phyloP scores from a whole-genome alignment of 2,113 vertebrate genomes.

The Sakesphorus luctuosus region DNA sequence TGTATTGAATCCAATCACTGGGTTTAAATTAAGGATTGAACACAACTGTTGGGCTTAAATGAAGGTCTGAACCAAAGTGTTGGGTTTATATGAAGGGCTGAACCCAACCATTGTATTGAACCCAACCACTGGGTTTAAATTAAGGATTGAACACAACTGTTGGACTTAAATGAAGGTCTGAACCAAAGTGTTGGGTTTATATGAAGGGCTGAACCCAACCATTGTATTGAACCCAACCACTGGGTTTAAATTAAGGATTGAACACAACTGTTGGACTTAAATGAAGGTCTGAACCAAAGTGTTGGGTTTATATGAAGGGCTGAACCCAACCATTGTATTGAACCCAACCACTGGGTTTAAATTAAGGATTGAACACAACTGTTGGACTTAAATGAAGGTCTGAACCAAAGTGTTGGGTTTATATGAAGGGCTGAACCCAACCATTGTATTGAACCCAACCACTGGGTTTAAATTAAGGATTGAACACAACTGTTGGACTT shows the following conservation, averaged over 20 bases:
- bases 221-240: rapidly evolving
- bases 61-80: not conserved
- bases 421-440: too few relatives aligned
- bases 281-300: too few relatives aligned
- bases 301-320: too few relatives aligned
- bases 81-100: not conserved
- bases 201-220: too few relatives aligned
- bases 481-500: too few relatives aligned
- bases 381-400: not conserved
- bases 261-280: not conserved
- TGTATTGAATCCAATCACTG: not conserved
- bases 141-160: rapidly evolving
- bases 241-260: not conserved
- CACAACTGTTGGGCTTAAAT: rapidly evolving
- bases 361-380: not conserved
- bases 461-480: too few relatives aligned
- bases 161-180: not conserved
- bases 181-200: too few relatives aligned
- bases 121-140: not conserved
- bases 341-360: not conserved
- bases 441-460: too few relatives aligned
- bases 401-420: too few relatives aligned
- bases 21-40: too few relatives aligned
- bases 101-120: not conserved
- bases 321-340: too few relatives aligned